phyloP scores from a whole-genome alignment of 2,797 vertebrate species.

The Pseudochromis fuscus region DNA sequence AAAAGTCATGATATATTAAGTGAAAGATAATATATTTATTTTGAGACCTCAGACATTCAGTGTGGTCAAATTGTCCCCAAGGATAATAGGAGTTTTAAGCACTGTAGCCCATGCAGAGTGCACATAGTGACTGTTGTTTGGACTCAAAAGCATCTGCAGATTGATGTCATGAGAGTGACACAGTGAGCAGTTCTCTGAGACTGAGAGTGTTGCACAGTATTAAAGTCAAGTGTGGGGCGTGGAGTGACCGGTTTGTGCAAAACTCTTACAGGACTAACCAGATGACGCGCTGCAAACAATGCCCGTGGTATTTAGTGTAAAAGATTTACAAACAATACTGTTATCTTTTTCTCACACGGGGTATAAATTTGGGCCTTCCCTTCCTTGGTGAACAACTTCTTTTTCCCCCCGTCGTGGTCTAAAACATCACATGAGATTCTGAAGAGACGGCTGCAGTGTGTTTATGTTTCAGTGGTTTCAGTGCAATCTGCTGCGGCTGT shows the following conservation, averaged over 20 bases:
- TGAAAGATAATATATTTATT: too few species aligned
- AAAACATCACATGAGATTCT: not conserved
- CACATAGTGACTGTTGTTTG: conserved; percentile 7
- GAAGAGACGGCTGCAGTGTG: not conserved
- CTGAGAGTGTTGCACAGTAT: conserved; percentile 24
- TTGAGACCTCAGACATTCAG: too few species aligned
- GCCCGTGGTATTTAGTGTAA: conserved; percentile 40
- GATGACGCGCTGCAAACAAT: conserved; percentile 48
- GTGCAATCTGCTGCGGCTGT: conserved; percentile 18
- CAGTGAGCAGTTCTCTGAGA: conserved; percentile 16
- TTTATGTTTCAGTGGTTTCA: conserved; percentile 16
- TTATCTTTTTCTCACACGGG: conserved; percentile 6
- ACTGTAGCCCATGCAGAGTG: conserved; percentile 19
- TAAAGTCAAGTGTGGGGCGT: conserved; percentile 48
- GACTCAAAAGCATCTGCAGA: conserved; percentile 18
- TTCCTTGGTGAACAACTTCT: too few species aligned
- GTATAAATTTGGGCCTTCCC: not conserved
- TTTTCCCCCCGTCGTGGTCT: not conserved
- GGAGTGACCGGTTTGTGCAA: conserved; percentile 74
- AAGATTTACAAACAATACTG: conserved; percentile 23
- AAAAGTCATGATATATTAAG: too few species aligned
- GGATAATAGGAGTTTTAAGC: too few species aligned
- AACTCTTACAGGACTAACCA: conserved; percentile 71
- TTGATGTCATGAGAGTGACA: conserved; percentile 12
- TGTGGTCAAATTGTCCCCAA: too few species aligned